Percentiles rank a stretch among this genome's conserved stretches.
Conservation (phyloP, 2,797 vertebrate species). For the Hylomyscus alleni region DNA sequence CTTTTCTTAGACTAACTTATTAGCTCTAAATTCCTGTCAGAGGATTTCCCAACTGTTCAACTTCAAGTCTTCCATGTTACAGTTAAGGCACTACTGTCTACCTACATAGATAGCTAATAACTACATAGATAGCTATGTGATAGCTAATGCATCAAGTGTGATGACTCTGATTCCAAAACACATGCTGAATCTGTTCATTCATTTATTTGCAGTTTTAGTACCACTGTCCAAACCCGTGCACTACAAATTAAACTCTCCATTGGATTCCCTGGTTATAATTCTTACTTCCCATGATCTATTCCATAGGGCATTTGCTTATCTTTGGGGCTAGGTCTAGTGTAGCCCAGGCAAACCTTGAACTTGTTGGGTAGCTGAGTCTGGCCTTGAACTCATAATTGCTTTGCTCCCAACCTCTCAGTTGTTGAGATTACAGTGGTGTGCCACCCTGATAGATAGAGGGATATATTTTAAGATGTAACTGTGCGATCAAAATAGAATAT, state of each 20-base stretch:
- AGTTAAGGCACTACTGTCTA: not conserved
- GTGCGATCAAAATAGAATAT: not conserved
- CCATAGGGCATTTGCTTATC: not conserved
- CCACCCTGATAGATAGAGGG: not conserved
- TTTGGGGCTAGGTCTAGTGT: not conserved
- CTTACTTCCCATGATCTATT: not conserved
- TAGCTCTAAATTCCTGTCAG: not conserved
- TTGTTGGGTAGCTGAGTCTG: not conserved
- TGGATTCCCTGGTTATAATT: not conserved
- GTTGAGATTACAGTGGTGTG: not conserved
- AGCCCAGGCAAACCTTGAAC: not conserved
- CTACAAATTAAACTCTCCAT: not conserved
- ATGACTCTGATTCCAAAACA: not conserved
- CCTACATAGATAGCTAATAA: not conserved
- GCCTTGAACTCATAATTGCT: not conserved
- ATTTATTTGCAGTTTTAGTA: not conserved
- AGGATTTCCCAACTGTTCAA: not conserved
- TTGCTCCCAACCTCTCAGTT: not conserved
- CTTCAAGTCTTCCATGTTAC: not conserved
- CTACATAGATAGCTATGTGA: too few relatives aligned
- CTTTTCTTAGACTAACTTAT: constrained; percentile 21
- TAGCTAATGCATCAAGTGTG: not conserved
- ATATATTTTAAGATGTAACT: not conserved
- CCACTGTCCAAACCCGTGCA: not conserved
- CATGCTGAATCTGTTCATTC: not conserved